These are phyloP conservation scores for Sterna hirundo DNA, from an alignment of 2,113 vertebrate genomes.

Conservation along the genomic window DNA sequence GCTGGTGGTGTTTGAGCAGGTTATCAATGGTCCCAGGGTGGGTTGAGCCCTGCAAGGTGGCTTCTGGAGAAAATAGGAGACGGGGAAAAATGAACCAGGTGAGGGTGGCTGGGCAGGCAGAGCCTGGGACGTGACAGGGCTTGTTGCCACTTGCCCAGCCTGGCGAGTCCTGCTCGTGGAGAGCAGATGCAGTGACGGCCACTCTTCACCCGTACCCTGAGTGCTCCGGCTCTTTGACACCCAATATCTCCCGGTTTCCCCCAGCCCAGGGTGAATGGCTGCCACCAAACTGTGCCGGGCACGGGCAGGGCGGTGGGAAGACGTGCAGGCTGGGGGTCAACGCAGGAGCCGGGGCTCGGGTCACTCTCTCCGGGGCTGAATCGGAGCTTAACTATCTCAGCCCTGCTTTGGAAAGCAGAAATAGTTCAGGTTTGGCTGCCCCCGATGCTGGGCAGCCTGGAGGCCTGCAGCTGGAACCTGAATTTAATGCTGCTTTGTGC, in stretches of 20 bases:
- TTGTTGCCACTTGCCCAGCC: background rate
- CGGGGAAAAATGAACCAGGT: background rate
- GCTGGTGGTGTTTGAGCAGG: background rate
- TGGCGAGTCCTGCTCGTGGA: background rate
- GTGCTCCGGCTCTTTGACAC: background rate
- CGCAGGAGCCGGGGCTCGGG: background rate
- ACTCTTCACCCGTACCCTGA: background rate
- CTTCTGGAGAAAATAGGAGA: background rate
- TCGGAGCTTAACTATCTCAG: background rate
- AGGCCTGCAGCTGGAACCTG: background rate
- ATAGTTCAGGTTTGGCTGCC: background rate
- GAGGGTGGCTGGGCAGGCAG: background rate
- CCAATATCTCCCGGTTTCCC: background rate
- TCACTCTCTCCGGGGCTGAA: background rate
- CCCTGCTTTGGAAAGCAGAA: background rate
- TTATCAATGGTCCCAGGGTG: background rate
- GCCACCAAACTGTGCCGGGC: background rate
- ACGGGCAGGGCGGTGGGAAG: background rate
- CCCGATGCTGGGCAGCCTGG: background rate
- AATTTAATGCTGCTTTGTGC: background rate
- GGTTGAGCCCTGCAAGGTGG: background rate
- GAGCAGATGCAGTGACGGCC: background rate
- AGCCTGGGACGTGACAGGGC: background rate
- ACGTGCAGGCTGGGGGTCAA: rapidly evolving
- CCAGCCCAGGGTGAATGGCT: rapidly evolving